Evolutionary conservation across 2,113 vertebrate species (phyloP), one percentile per base, ranked within the genome.

Genomic region (Reinhardtius hippoglossoides): DNA sequence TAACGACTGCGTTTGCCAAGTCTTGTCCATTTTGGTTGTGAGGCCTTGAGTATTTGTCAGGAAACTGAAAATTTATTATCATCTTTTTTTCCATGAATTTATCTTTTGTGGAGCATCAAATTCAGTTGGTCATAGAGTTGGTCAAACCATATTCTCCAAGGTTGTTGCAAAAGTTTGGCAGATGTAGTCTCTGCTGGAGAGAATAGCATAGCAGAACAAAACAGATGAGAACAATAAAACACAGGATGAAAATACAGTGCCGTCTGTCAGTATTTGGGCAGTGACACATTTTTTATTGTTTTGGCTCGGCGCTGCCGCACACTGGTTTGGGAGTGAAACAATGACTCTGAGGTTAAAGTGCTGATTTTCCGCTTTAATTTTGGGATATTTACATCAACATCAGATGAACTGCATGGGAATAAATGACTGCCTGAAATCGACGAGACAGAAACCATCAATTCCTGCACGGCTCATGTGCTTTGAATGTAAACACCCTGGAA

Each of bases 201-300:
- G 65, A 82, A 81, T 4, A 71, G 57, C 60, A 20, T 16, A 76
- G 64, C 60, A 59, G 81, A 83, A 72, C 66, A 75, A 87, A 87
- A 78, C 65, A 90, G 76, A 86, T 75, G 79, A 74, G 58, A 80
- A 87, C 74, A 88, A 84, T 84, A 78, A 85, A 83, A 84, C 78
- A 55, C 59, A 61, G 23, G 44, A 72, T 63, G 37, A 84, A 82
- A 87, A 87, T 65, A 67, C 65, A 55, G 75, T 27, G 40, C 35
- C 23, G 50, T 74, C 50, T 54, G 24, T 71, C 50, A 68, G 67
- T 31, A 56, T 80, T 46, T 70, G 50, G 64, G 31, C 26, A 70
- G 20, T 59, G 40, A 60, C 68, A 65, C 42, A 24, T 78, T 66
- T 50, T 80, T 82, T 69, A n/a, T 64, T 77, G 42, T 77, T 75